phyloP scores from a whole-genome alignment of 2,888 invertebrate genomes.

The Volucella zonaria region DNA sequence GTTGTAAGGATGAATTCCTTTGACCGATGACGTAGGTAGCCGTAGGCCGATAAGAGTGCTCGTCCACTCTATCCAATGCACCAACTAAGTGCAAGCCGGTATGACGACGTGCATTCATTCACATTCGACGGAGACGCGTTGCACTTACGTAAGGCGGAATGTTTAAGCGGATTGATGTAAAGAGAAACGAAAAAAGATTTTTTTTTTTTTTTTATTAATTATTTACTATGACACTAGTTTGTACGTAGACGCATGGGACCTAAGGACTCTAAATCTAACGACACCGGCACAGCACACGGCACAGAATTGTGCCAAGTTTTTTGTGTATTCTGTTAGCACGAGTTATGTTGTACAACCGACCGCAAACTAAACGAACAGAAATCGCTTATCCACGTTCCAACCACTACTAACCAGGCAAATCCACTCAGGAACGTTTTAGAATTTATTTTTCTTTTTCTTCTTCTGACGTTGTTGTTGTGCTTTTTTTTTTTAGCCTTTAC shows the following conservation, averaged over 20 bases:
- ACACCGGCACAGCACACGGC: conserved; percentile 17
- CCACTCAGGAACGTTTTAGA: conserved; percentile 57
- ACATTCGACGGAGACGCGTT: conserved; percentile 25
- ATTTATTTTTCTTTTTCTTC: conserved; percentile 20
- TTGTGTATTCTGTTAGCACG: conserved; percentile 33
- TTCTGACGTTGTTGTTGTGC: conserved; percentile 4
- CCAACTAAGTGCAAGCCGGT: conserved; percentile 27
- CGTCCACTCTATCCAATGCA: conserved; percentile 23
- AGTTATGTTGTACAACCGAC: conserved; percentile 65
- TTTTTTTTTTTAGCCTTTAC: conserved; percentile 35
- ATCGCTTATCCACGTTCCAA: conserved; percentile 65
- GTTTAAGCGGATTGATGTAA: conserved; percentile 22
- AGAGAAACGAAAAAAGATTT: conserved; percentile 3
- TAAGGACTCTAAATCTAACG: conserved; percentile 2
- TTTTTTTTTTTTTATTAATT: conserved; percentile 33
- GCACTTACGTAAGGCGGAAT: conserved; percentile 60
- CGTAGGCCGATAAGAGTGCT: background rate
- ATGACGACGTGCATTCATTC: conserved; percentile 55
- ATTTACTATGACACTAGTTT: conserved; percentile 39
- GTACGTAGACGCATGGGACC: background rate
- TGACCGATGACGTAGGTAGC: conserved; percentile 18
- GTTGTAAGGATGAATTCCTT: background rate
- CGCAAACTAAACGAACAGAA: conserved; percentile 64
- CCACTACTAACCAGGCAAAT: conserved; percentile 35
- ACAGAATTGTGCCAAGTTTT: background rate